Conservation (phyloP, 2,888 invertebrate genomes). For the Metopia argyrocephala region DNA sequence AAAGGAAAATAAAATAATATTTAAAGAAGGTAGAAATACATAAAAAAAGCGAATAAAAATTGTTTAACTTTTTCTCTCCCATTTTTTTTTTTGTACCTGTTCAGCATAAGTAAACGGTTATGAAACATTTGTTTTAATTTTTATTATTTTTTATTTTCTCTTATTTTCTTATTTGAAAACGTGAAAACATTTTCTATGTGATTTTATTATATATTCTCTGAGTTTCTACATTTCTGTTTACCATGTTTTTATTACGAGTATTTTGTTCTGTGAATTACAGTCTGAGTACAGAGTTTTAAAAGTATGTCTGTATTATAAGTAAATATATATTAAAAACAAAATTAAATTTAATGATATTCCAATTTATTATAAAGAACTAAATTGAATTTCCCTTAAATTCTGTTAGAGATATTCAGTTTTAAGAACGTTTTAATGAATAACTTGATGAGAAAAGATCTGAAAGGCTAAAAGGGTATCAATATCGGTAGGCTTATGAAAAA, state of each 20-base stretch:
- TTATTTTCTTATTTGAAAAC: not conserved
- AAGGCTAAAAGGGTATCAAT: too few relatives aligned
- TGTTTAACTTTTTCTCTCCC: too few relatives aligned
- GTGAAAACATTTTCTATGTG: constrained; percentile 2
- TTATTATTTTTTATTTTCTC: not conserved
- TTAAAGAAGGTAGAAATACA: constrained; percentile 12
- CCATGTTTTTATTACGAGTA: not conserved
- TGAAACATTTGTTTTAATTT: too few relatives aligned
- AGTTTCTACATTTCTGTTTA: not conserved
- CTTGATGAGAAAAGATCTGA: too few relatives aligned
- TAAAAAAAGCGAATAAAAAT: not conserved
- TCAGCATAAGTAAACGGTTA: constrained; percentile 49
- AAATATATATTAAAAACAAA: too few relatives aligned
- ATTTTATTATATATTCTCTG: not conserved
- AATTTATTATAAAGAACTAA: too few relatives aligned
- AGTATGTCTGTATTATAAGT: too few relatives aligned
- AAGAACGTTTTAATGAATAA: too few relatives aligned
- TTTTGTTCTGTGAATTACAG: not conserved
- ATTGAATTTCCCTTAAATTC: too few relatives aligned
- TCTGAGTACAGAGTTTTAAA: not conserved
- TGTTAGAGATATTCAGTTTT: too few relatives aligned
- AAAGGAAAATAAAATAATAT: not conserved
- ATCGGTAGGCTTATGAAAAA: too few relatives aligned
- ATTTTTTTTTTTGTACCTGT: constrained; percentile 24
- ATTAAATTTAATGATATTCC: too few relatives aligned